Percentiles rank a stretch among this genome's conserved stretches.
Conservation (phyloP, 92 coral and sea anemone genomes). For the Hydrozoanthus gracilis region DNA sequence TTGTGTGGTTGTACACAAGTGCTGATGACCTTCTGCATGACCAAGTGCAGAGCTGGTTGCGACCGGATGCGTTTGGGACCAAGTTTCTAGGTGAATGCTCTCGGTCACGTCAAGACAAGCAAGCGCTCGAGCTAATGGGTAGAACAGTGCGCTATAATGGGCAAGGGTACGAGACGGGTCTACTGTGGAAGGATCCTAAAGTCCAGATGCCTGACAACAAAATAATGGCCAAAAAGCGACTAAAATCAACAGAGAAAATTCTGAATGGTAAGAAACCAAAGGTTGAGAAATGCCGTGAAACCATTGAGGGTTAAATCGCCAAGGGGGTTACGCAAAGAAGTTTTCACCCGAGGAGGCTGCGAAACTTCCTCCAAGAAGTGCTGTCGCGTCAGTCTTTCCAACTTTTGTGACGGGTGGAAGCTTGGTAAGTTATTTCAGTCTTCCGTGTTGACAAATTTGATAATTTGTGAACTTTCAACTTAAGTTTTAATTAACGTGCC, state of each 20-base stretch:
- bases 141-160: slow-evolving; percentile 49
- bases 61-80: slow-evolving; percentile 69
- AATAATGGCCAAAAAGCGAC: slow-evolving; percentile 59
- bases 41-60: slow-evolving; percentile 67
- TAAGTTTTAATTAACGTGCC: too few relatives aligned
- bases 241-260: slow-evolving; percentile 57
- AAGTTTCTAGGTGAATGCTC: slow-evolving; percentile 33
- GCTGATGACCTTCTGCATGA: slow-evolving; percentile 54
- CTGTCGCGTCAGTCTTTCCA: too few relatives aligned
- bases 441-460: too few relatives aligned
- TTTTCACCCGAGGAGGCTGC: slow-evolving; percentile 57
- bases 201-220: slow-evolving; percentile 44
- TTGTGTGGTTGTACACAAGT: slow-evolving; percentile 44
- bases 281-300: slow-evolving; percentile 59
- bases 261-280: slow-evolving; percentile 50
- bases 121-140: slow-evolving; percentile 48
- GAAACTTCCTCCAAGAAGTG: not conserved
- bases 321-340: slow-evolving; percentile 64
- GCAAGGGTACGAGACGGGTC: slow-evolving; percentile 55
- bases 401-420: too few relatives aligned
- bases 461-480: too few relatives aligned
- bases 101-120: slow-evolving; percentile 62
- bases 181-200: slow-evolving; percentile 65
- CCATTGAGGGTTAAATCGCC: slow-evolving; percentile 55
- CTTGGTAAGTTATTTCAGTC: too few relatives aligned